phyloP scores from a whole-genome alignment of 2,113 vertebrate species.

The Tetrax tetrax region DNA sequence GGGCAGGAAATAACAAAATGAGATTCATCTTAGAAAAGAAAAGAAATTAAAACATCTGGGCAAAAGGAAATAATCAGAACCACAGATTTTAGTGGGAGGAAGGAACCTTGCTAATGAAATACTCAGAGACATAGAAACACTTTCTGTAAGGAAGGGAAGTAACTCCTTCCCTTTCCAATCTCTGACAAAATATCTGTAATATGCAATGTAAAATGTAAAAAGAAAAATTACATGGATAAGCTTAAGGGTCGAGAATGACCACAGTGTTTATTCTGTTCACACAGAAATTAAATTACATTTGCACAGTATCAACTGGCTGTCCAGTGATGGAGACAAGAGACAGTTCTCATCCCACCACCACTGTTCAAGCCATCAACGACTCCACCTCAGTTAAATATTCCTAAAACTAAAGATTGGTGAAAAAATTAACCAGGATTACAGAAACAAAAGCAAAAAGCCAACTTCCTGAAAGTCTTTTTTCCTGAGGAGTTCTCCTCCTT shows the following conservation, averaged over 20 bases:
- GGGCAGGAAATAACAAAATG: constrained; percentile 55
- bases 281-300: not conserved
- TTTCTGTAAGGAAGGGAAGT: constrained; percentile 7
- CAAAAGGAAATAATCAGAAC: constrained; percentile 41
- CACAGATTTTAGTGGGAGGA: constrained; percentile 34
- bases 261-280: not conserved
- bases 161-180: not conserved
- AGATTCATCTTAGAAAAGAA: constrained; percentile 2
- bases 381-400: not conserved
- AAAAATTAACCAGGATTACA: not conserved
- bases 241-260: not conserved
- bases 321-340: not conserved
- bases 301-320: not conserved
- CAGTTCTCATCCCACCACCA: not conserved
- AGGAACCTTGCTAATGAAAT: constrained; percentile 53
- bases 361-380: not conserved
- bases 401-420: not conserved
- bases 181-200: not conserved
- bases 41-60: constrained; percentile 51
- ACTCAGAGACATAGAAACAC: not conserved
- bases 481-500: not conserved
- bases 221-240: not conserved
- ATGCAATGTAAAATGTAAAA: not conserved
- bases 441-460: not conserved
- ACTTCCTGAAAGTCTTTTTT: not conserved